Evolutionary conservation across 2,888 invertebrate species (phyloP).

Genomic region (Hecatera dysodea): DNA sequence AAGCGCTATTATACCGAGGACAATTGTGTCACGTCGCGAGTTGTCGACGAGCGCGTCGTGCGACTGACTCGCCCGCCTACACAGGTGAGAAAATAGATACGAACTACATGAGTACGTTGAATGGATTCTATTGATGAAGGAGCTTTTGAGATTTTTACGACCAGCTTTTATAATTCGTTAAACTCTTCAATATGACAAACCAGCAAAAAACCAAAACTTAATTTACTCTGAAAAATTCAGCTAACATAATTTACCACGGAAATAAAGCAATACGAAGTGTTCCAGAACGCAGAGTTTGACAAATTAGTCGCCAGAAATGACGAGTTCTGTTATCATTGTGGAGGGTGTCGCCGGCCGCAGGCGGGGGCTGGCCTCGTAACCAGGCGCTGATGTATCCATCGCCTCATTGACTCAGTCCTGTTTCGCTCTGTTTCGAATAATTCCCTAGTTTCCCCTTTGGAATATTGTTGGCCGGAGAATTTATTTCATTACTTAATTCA

Average conservation of each 20-base stretch:
- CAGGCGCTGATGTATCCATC: conserved; percentile 35
- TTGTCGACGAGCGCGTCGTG: neutral
- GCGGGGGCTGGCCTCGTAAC: neutral
- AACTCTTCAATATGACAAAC: neutral
- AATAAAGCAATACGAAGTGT: neutral
- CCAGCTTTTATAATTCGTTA: neutral
- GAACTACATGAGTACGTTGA: neutral
- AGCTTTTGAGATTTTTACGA: neutral
- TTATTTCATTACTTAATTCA: conserved; percentile 60
- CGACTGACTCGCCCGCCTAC: neutral
- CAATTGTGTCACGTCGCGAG: neutral
- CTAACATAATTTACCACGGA: neutral
- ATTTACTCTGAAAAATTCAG: neutral
- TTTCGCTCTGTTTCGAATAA: conserved; percentile 42
- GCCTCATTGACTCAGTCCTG: conserved; percentile 38
- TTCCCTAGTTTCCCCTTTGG: conserved; percentile 45
- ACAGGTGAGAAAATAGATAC: too few relatives aligned
- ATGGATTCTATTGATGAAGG: neutral
- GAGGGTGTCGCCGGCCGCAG: neutral
- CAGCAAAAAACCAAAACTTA: neutral
- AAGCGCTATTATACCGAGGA: neutral
- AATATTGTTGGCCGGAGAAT: conserved; percentile 55
- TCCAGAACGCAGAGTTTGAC: neutral
- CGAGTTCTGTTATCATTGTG: neutral
- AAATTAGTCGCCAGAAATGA: neutral